These are phyloP conservation scores for Sisyra terminalis DNA, from an alignment of 2,888 invertebrate genomes.

Conservation along the genomic window DNA sequence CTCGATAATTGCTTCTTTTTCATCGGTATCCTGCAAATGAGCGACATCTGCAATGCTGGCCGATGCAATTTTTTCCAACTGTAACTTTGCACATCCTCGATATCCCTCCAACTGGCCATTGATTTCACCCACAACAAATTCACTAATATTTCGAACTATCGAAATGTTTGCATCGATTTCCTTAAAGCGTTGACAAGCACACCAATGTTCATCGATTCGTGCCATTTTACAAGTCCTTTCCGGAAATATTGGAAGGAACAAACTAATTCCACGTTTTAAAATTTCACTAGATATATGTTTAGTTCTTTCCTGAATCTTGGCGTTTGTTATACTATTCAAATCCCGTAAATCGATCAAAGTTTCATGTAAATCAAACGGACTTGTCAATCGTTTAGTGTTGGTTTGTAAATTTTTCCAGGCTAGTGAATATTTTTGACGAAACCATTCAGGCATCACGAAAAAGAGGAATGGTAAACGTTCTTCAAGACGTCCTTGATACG, in stretches of 20 bases:
- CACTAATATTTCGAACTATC: conserved; percentile 38
- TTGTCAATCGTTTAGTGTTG: conserved; percentile 58
- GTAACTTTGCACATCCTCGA: conserved; percentile 46
- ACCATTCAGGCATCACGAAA: conserved; percentile 54
- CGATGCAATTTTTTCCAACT: conserved; percentile 41
- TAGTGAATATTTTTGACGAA: conserved; percentile 39
- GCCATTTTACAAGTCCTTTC: conserved; percentile 62
- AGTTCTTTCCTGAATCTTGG: conserved; percentile 24
- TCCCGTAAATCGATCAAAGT: conserved; percentile 55
- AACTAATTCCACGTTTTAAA: conserved; percentile 35
- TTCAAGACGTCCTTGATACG: conserved; percentile 75
- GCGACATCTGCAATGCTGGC: conserved; percentile 42
- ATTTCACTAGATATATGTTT: conserved; percentile 11
- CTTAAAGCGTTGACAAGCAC: conserved; percentile 61
- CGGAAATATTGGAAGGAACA: conserved; percentile 55
- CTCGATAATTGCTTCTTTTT: conserved; percentile 27
- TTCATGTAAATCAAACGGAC: conserved; percentile 70
- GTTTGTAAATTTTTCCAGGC: conserved; percentile 44
- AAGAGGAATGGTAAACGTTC: conserved; percentile 73
- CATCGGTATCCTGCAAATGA: conserved; percentile 21
- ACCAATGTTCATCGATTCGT: conserved; percentile 70
- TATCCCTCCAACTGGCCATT: conserved; percentile 43
- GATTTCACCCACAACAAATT: conserved; percentile 42
- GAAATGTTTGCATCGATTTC: conserved; percentile 35
- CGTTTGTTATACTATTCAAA: conserved; percentile 27